Evolutionary conservation across 1,140 invertebrate genomes (phyloP), one percentile per base, ranked within the genome.

Genomic region (Pseudomyrmex cubaensis): DNA sequence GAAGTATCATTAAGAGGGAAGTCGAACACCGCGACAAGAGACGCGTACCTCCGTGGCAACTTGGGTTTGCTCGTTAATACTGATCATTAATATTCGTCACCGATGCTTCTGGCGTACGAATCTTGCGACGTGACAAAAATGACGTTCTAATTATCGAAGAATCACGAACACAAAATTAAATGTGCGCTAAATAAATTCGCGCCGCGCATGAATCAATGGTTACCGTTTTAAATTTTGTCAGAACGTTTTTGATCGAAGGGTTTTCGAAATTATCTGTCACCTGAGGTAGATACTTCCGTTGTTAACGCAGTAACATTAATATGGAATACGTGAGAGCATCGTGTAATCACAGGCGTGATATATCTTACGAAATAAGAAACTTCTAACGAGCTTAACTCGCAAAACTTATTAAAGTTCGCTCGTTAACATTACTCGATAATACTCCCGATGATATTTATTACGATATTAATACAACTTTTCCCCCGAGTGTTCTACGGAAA

Each of bases 1-100:
- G 66, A 80, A 80, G 56, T 80, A 72, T 80, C 76, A 80, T 80
- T 80, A 72, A 69, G 66, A 80, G 76, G 44, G 2, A 80, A 80
- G 76, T 70, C 76, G 76, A 80, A 80, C 22, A 61, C 20, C 56
- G 15, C 63, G 76, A 70, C 64, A 70, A 78, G 66, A 72, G 76
- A 80, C 25, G 20, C 57, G 20, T 46, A 69, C 20, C 64, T 48
- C 35, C 54, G 12, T 59, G 76, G 56, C 66, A 72, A 50, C 20
- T 12, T 15, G 44, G 54, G 70, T 72, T 80, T 80, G 76, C 76
- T 80, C 76, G 54, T 72, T 80, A 80, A 80, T 72, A 17, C 54
- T 4, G 46, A 59, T 59, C 66, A 80, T 80, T 72, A 80, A 80
- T 80, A 80, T 72, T 72, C 66, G 66, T 72, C 76, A 72, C 20